phyloP scores from a whole-genome alignment of 2,797 vertebrate genomes.

The Chelon labrosus region DNA sequence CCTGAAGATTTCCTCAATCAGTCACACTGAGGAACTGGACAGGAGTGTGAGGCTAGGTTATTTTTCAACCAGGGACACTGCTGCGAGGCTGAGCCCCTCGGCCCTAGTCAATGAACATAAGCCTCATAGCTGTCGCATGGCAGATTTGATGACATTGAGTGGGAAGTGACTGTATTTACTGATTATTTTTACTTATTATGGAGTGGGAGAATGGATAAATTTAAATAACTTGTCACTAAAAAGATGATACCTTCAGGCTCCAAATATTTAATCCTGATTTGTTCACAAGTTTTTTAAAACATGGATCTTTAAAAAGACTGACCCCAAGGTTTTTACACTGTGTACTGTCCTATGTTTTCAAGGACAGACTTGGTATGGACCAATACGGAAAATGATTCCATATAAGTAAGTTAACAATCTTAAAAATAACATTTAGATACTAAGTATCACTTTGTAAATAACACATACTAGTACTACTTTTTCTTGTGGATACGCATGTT shows the following conservation, averaged over 20 bases:
- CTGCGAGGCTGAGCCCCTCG: constrained; percentile 46
- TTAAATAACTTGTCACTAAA: constrained; percentile 32
- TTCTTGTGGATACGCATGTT: no score
- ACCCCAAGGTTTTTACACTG: constrained; percentile 15
- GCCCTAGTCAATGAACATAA: constrained; percentile 70
- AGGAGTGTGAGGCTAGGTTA: constrained; percentile 62
- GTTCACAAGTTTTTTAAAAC: constrained; percentile 29
- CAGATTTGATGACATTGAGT: constrained; percentile 66
- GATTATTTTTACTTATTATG: constrained; percentile 64
- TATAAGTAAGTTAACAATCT: background rate
- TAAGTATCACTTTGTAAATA: no score
- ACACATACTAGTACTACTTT: no score
- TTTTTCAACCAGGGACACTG: constrained; percentile 57
- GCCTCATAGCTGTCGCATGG: constrained; percentile 41
- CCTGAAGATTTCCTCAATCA: constrained; percentile 61
- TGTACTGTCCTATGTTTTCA: background rate
- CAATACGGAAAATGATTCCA: background rate
- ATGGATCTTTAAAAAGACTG: constrained; percentile 13
- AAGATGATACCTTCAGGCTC: constrained; percentile 48
- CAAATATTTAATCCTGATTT: constrained; percentile 33
- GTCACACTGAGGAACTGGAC: constrained; percentile 50
- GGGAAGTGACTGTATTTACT: constrained; percentile 50
- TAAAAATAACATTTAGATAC: no score
- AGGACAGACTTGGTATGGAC: background rate
- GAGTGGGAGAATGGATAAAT: constrained; percentile 42